A percentile compares a stretch with the other conserved stretches of the same genome.
Conservation (phyloP, 2,888 invertebrate species). For the Conus canariensis region DNA sequence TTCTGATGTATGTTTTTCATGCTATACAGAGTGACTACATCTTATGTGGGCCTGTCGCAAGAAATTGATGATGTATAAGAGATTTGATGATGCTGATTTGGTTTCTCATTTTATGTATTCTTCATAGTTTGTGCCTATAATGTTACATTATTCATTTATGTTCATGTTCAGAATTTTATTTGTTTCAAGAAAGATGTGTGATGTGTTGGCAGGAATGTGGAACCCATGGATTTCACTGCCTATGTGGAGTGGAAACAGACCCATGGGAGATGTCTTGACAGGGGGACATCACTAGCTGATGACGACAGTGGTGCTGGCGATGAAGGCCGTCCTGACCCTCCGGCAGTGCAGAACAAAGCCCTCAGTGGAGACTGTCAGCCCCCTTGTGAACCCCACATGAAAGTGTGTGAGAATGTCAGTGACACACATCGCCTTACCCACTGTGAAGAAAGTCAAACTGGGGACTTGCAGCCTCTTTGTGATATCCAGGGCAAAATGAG, state of each 20-base stretch:
- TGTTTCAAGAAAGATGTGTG: too few species aligned
- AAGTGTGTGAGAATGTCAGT: too few species aligned
- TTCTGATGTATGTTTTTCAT: neutral
- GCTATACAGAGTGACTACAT: neutral
- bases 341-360: neutral
- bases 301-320: neutral
- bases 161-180: too few species aligned
- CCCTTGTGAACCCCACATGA: too few species aligned
- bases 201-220: constrained; percentile 53
- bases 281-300: neutral
- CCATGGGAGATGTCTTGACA: neutral
- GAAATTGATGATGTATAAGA: neutral
- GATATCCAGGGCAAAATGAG: neutral
- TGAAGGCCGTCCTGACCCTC: neutral
- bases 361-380: neutral
- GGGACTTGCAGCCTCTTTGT: neutral
- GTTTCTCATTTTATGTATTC: too few species aligned
- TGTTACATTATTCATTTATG: too few species aligned
- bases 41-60: neutral
- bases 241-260: constrained; percentile 49
- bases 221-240: constrained; percentile 47
- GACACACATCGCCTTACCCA: too few species aligned
- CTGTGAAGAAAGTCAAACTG: too few species aligned
- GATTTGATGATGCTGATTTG: too few species aligned
- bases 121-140: too few species aligned